A percentile compares a stretch with the other conserved stretches of the same genome.
Conservation (phyloP, 2,113 vertebrate genomes). For the Myodes glareolus region DNA sequence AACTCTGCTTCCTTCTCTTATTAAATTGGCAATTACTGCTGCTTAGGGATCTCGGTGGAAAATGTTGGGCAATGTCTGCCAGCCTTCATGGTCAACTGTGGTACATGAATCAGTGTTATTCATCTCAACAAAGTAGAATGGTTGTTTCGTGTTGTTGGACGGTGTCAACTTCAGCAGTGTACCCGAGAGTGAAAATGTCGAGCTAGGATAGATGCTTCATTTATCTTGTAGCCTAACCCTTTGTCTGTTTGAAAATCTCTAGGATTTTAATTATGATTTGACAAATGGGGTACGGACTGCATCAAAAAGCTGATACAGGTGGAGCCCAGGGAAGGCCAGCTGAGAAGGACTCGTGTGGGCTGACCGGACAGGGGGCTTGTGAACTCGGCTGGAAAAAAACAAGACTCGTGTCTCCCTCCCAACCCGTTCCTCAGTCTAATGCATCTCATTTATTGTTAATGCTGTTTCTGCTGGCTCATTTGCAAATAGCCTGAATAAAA, state of each 20-base stretch:
- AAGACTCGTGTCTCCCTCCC: background rate
- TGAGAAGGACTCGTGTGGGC: background rate
- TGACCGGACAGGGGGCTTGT: background rate
- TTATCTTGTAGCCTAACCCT: background rate
- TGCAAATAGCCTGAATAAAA: slow-evolving; percentile 79
- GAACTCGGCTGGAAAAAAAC: background rate
- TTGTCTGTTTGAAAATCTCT: background rate
- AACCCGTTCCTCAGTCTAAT: slow-evolving; percentile 36
- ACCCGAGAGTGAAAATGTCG: background rate
- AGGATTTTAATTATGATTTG: background rate
- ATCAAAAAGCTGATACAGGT: background rate
- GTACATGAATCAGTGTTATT: background rate
- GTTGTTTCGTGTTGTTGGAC: background rate
- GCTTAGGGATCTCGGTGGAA: background rate
- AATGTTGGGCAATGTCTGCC: background rate
- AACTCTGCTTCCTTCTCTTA: background rate
- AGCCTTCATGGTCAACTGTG: background rate
- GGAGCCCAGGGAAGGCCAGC: background rate
- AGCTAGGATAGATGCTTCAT: background rate
- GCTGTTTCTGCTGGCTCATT: slow-evolving; percentile 72
- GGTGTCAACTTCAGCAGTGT: background rate
- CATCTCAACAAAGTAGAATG: background rate
- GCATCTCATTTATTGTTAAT: slow-evolving; percentile 79
- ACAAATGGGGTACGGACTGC: background rate
- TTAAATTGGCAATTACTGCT: background rate